Evolutionary conservation across 1,140 invertebrate genomes (phyloP), one percentile per base, ranked within the genome.

Genomic region (Phocides pigmalion): DNA sequence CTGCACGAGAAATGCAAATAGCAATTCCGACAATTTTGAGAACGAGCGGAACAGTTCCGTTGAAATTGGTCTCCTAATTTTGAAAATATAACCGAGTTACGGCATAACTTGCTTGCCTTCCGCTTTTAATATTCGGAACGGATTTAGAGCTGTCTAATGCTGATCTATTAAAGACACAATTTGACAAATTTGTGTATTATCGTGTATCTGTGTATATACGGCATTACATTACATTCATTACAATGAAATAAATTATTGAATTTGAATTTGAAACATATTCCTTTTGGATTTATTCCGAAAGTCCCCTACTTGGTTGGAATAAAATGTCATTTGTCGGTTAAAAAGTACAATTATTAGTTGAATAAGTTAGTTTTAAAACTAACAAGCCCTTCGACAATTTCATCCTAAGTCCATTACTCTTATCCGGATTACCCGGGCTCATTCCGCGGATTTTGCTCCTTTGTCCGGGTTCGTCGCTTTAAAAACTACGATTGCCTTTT

Each of bases 371-470:
- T 5, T 17, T 1, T 11, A 17, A 44, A 44, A 17, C 16, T 19
- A 50, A 50, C 6, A 28, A 4, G 16, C 22, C 12, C 16, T 51
- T 32, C 5, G 28, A 51, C 49, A 37, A 12, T 51, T 16, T 28
- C 12, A 44, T 22, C 46, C 19, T 19, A 32, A 51, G 49, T 51
- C 25, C 11, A 51, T 51, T 51, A 51, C 25, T 35, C 28, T 32
- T 35, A 15, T 17, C 46, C 49, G 49, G 49, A 51, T 51, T 51
- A 51, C 11, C 49, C 25, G 25, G 28, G 49, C 8, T 35, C 49
- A 17, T 35, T 51, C 17, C 25, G n/a, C 25, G 44, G 28, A 35
- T 35, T 51, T 51, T 28, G 14, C 25, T 51, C 49, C 25, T 51
- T 51, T 51, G 28, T 35, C 15, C 15, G 14, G 25, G 25, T 35